Evolutionary conservation across 2,888 invertebrate species (phyloP).

Genomic region (Monoplex corrugatus): DNA sequence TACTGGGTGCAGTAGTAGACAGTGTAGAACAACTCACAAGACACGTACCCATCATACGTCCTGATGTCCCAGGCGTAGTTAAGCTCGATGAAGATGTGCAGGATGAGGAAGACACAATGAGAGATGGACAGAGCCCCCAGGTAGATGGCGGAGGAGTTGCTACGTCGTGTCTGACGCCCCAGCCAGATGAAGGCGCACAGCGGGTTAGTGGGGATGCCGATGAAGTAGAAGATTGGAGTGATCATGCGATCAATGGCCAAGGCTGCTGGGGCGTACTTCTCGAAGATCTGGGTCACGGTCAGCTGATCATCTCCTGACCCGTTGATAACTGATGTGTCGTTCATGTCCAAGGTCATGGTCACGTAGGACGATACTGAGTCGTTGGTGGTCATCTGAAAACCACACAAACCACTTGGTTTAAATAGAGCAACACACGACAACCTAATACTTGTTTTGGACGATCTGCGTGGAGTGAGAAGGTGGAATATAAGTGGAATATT

Average conservation of each 20-base stretch:
- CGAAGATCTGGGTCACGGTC: conserved; percentile 46
- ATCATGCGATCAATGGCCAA: conserved; percentile 75
- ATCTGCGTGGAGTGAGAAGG: background rate
- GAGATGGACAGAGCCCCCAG: conserved; percentile 78
- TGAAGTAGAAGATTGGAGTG: conserved; percentile 78
- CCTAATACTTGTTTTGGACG: no score
- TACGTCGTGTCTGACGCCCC: conserved; percentile 72
- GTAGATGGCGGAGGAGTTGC: conserved; percentile 80
- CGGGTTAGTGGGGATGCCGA: conserved; percentile 78
- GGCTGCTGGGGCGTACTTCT: conserved; percentile 67
- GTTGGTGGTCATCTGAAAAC: conserved; percentile 31
- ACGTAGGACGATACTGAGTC: background rate
- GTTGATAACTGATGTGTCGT: conserved; percentile 23
- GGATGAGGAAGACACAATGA: conserved; percentile 75
- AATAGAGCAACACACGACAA: background rate
- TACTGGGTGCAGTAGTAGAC: conserved; percentile 77
- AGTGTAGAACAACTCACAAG: conserved; percentile 77
- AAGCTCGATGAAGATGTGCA: conserved; percentile 78
- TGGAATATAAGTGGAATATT: no score
- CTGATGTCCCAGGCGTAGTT: conserved; percentile 77
- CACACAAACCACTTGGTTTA: background rate
- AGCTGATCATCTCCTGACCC: background rate
- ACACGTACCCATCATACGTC: conserved; percentile 67
- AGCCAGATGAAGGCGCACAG: conserved; percentile 79
- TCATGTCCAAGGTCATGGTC: background rate